Evolutionary conservation across 1,140 invertebrate genomes (phyloP).

Genomic region (Zophobas atratus): DNA sequence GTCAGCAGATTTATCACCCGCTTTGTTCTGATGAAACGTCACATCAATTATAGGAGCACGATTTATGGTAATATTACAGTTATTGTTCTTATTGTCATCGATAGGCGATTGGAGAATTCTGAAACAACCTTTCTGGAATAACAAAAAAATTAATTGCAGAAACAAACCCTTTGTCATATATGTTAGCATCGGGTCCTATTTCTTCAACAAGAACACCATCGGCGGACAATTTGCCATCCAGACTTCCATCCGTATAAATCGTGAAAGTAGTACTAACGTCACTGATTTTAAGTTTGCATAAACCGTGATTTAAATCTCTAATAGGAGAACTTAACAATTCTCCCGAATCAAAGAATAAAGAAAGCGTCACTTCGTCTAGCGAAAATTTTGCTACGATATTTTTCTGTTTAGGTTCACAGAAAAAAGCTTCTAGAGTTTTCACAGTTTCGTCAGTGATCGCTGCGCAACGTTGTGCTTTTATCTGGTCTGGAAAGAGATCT

Average conservation of each 20-base stretch:
- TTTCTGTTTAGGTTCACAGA: constrained; percentile 77
- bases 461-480: constrained; percentile 48
- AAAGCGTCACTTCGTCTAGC: constrained; percentile 78
- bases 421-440: constrained; percentile 82
- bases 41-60: constrained; percentile 79
- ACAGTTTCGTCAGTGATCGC: constrained; percentile 74
- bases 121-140: constrained; percentile 60
- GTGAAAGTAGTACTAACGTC: constrained; percentile 77
- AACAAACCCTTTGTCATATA: constrained; percentile 62
- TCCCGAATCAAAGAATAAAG: constrained; percentile 81
- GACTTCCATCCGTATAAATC: constrained; percentile 79
- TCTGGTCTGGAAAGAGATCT: constrained; percentile 62
- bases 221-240: constrained; percentile 81
- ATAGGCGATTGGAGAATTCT: constrained; percentile 81
- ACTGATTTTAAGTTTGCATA: constrained; percentile 81
- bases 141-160: constrained; percentile 1
- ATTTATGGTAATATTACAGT: constrained; percentile 76
- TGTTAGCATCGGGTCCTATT: constrained; percentile 75
- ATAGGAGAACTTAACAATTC: constrained; percentile 84
- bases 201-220: constrained; percentile 81
- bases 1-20: constrained; percentile 77
- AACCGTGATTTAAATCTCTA: constrained; percentile 79
- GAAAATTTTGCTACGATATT: constrained; percentile 74
- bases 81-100: constrained; percentile 72
- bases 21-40: constrained; percentile 75